These are phyloP conservation scores for Copidosoma floridanum DNA, from an alignment of 1,140 invertebrate species.

Conservation along the genomic window DNA sequence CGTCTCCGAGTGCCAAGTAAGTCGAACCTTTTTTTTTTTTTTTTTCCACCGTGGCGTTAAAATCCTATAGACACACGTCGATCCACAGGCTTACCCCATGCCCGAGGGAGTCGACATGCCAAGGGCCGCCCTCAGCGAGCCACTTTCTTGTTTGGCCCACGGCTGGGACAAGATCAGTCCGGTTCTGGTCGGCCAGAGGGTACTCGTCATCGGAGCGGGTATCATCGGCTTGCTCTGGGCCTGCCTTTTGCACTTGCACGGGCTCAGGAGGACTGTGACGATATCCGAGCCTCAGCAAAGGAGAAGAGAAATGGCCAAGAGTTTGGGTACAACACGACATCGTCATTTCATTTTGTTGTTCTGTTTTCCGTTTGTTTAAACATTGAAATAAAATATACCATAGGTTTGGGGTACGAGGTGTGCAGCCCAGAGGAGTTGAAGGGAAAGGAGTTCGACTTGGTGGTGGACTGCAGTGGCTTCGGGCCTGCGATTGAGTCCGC, in stretches of 20 bases:
- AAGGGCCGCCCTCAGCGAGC: slow-evolving; percentile 63
- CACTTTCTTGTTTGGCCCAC: slow-evolving; percentile 67
- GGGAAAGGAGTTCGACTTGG: slow-evolving; percentile 59
- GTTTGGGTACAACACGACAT: too few species aligned
- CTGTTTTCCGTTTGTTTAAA: too few species aligned
- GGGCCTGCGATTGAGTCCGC: slow-evolving; percentile 59
- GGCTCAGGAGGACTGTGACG: slow-evolving; percentile 63
- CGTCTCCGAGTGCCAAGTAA: slow-evolving; percentile 62
- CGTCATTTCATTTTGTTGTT: too few species aligned
- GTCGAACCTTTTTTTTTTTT: not conserved
- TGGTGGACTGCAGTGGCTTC: slow-evolving; percentile 68
- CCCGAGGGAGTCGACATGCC: slow-evolving; percentile 41
- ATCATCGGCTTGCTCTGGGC: slow-evolving; percentile 71
- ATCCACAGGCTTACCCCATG: slow-evolving; percentile 42
- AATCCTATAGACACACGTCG: too few species aligned
- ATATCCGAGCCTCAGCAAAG: slow-evolving; percentile 64
- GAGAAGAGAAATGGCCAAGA: slow-evolving; percentile 57
- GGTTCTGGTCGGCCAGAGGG: slow-evolving; percentile 60
- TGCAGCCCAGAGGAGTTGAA: slow-evolving; percentile 60
- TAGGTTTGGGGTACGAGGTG: slow-evolving; percentile 61
- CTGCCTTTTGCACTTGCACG: slow-evolving; percentile 63
- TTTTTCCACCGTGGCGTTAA: too few species aligned
- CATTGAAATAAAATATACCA: too few species aligned
- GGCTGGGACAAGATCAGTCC: slow-evolving; percentile 64
- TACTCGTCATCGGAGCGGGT: slow-evolving; percentile 68